phyloP scores from a whole-genome alignment of 1,140 invertebrate genomes.

The Matsumurasca onukii region DNA sequence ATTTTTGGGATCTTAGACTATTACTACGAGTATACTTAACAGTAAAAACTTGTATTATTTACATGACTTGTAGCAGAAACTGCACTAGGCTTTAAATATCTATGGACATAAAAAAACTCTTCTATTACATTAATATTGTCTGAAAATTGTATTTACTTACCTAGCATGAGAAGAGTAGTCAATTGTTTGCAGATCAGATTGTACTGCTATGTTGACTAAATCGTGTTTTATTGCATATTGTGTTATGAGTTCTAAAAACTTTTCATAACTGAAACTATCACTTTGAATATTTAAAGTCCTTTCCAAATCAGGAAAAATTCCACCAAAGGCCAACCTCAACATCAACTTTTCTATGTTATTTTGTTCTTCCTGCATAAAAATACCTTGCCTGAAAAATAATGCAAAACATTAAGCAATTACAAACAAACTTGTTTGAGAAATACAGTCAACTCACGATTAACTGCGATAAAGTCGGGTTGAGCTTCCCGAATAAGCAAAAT shows the following conservation, averaged over 20 bases:
- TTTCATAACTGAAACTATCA: not conserved
- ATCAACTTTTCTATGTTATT: not conserved
- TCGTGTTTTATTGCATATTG: not conserved
- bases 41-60: too few relatives aligned
- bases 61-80: too few relatives aligned
- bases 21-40: too few relatives aligned
- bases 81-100: too few relatives aligned
- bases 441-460: not conserved
- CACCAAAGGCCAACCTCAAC: not conserved
- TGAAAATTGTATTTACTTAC: too few relatives aligned
- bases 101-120: too few relatives aligned
- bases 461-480: too few relatives aligned
- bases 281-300: not conserved
- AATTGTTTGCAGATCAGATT: not conserved
- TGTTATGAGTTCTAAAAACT: not conserved
- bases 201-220: not conserved
- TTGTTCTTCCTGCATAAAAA: not conserved
- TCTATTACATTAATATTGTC: too few relatives aligned
- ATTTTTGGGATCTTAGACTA: too few relatives aligned
- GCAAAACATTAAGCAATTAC: not conserved
- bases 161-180: too few relatives aligned
- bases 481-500: too few relatives aligned
- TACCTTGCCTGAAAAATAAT: not conserved
- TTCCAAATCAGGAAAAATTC: constrained; percentile 1
- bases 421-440: not conserved